Conservation (phyloP, 2,888 invertebrate species). For the Dione juno region DNA sequence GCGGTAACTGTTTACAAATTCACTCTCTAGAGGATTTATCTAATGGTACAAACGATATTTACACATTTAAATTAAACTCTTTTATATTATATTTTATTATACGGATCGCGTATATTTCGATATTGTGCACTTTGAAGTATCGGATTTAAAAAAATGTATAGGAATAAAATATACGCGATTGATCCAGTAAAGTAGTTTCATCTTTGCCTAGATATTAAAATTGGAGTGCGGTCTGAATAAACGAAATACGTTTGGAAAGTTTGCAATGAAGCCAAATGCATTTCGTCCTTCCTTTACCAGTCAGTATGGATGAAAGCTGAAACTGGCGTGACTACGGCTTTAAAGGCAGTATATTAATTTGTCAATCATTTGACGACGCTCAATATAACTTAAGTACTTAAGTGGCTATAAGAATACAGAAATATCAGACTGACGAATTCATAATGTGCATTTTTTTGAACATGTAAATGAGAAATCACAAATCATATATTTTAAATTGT, state of each 20-base stretch:
- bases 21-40: neutral
- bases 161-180: too few relatives aligned
- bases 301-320: neutral
- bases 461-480: neutral
- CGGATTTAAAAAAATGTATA: too few relatives aligned
- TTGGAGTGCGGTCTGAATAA: slow-evolving; percentile 1
- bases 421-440: neutral
- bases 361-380: slow-evolving; percentile 9
- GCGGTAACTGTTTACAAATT: neutral
- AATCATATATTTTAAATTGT: neutral
- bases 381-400: slow-evolving; percentile 12
- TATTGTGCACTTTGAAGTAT: too few relatives aligned
- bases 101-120: too few relatives aligned
- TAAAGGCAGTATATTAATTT: slow-evolving; percentile 6
- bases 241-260: slow-evolving; percentile 10
- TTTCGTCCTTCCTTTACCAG: neutral
- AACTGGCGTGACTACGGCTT: slow-evolving; percentile 3
- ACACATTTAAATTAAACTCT: too few relatives aligned
- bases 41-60: too few relatives aligned
- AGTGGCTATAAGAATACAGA: slow-evolving; percentile 8
- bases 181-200: too few relatives aligned
- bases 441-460: neutral
- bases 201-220: slow-evolving; percentile 9
- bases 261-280: slow-evolving; percentile 4
- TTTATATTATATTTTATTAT: too few relatives aligned